phyloP scores from a whole-genome alignment of 2,113 vertebrate genomes.

The Rhinolophus ferrumequinum region DNA sequence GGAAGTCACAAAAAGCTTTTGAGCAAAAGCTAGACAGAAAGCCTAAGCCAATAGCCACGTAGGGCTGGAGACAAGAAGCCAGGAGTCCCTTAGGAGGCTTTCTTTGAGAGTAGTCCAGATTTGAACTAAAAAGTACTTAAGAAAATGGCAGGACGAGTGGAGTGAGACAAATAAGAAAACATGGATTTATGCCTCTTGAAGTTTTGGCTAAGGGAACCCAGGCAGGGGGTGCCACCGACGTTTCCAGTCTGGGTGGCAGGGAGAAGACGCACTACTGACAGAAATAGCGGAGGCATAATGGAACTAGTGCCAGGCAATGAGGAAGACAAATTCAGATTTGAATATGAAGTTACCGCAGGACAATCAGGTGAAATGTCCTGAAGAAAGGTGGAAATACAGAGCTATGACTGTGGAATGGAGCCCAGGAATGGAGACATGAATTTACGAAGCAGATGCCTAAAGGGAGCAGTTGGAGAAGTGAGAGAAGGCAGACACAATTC shows the following conservation, averaged over 20 bases:
- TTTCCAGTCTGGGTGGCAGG: not conserved
- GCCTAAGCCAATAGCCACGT: not conserved
- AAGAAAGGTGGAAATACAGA: not conserved
- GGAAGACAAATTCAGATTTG: not conserved
- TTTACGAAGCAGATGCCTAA: not conserved
- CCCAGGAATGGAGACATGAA: not conserved
- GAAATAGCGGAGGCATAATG: not conserved
- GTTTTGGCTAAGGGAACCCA: not conserved
- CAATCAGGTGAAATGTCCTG: not conserved
- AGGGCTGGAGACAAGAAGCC: not conserved
- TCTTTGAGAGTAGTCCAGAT: not conserved
- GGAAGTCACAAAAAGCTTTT: not conserved
- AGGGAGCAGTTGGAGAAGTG: not conserved
- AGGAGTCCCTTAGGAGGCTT: not conserved
- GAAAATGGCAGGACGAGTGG: not conserved
- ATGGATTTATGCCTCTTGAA: not conserved
- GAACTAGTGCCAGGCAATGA: not conserved
- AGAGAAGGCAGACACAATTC: not conserved
- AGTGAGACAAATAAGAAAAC: not conserved
- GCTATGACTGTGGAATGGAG: not conserved
- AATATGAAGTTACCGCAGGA: slow-evolving; percentile 12
- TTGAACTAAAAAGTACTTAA: not conserved
- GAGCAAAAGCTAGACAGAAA: not conserved
- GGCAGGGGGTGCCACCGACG: not conserved
- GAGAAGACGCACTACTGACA: not conserved